A percentile compares a stretch with the other conserved stretches of the same genome.
Conservation (phyloP, 92 coral and sea anemone genomes). For the Phenganax marumi region DNA sequence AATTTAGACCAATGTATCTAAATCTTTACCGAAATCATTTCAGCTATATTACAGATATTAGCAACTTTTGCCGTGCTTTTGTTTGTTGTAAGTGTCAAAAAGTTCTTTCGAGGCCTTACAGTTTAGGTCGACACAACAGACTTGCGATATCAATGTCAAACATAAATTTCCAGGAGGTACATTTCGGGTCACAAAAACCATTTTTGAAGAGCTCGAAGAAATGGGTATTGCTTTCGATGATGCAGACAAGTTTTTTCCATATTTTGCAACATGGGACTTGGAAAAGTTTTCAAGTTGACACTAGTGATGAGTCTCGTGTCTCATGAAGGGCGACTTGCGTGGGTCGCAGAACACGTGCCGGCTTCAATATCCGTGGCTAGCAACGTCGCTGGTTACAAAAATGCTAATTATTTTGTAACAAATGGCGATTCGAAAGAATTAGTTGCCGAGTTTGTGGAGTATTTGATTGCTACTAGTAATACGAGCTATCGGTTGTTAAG, state of each 20-base stretch:
- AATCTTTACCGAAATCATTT: not conserved
- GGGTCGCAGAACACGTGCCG: too few species aligned
- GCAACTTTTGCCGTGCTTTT: too few species aligned
- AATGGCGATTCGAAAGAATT: constrained; percentile 3
- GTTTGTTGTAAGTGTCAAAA: not conserved
- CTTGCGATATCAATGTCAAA: not conserved
- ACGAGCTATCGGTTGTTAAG: not conserved
- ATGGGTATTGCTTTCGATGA: not conserved
- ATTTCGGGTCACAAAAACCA: not conserved
- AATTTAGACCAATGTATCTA: not conserved
- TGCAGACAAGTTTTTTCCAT: not conserved
- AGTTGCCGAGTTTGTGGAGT: not conserved
- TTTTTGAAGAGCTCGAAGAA: constrained; percentile 24
- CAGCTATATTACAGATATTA: too few species aligned
- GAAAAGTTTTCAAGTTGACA: not conserved
- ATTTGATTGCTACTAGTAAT: not conserved
- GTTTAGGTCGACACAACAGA: not conserved
- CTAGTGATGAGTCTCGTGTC: not conserved
- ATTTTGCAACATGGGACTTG: too few species aligned
- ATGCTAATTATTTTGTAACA: constrained; percentile 18
- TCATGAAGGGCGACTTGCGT: too few species aligned
- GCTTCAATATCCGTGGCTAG: constrained; percentile 18
- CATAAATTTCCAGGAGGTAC: too few species aligned
- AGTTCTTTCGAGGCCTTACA: not conserved
- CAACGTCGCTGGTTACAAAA: constrained; percentile 14